Conservation (phyloP, 2,888 invertebrate species). For the Clunio marinus region DNA sequence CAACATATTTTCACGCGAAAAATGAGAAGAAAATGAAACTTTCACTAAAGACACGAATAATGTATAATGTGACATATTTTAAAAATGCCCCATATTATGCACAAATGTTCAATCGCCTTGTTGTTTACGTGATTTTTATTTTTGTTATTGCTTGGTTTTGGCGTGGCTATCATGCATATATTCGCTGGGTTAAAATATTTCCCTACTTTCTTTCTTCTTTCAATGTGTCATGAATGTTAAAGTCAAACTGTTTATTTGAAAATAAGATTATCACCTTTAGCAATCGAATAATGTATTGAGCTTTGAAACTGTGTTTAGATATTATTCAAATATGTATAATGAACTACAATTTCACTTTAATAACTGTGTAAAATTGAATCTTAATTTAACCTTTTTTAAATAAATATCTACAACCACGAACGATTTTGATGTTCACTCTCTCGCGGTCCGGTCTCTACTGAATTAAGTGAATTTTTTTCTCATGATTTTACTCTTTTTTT, state of each 20-base stretch:
- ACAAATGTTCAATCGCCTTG: not conserved
- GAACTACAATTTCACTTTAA: not conserved
- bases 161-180: not conserved
- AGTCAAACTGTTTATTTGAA: not conserved
- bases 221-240: conserved; percentile 9
- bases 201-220: not conserved
- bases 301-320: no score
- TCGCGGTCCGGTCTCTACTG: conserved; percentile 28
- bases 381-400: conserved; percentile 25
- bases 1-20: no score
- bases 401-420: not conserved
- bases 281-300: no score
- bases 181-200: not conserved
- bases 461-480: not conserved
- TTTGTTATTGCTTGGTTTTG: not conserved
- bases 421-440: conserved; percentile 32
- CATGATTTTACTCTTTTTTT: not conserved
- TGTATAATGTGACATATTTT: conserved; percentile 4
- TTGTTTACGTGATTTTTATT: no score
- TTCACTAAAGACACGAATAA: not conserved
- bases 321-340: no score
- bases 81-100: conserved; percentile 6
- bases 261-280: conserved; percentile 9
- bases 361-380: not conserved
- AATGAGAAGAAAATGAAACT: no score